These are phyloP conservation scores for Microcebus tavaratra DNA, from an alignment of 2,113 vertebrate genomes.

Conservation along the genomic window DNA sequence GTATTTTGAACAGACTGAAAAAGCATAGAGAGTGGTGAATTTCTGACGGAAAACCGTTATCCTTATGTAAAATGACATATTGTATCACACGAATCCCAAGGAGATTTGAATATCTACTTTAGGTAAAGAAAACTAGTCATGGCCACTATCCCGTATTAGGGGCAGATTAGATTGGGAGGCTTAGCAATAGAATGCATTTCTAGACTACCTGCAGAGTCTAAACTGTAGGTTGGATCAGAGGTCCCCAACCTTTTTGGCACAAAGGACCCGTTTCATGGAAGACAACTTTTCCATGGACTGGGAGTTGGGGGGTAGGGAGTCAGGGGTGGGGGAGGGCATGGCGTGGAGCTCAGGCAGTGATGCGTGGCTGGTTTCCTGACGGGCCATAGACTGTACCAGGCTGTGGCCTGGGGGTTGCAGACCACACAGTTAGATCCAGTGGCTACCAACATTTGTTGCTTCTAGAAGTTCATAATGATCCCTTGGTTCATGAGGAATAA, in stretches of 20 bases:
- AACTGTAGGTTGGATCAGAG: neutral
- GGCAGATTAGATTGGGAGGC: neutral
- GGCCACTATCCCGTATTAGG: neutral
- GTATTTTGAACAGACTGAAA: neutral
- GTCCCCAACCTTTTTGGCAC: too few relatives aligned
- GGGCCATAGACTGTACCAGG: too few relatives aligned
- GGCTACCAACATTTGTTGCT: neutral
- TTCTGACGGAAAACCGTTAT: neutral
- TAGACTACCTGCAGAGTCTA: neutral
- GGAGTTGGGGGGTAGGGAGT: too few relatives aligned
- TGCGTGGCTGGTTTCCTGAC: too few relatives aligned
- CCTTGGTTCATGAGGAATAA: slow-evolving; percentile 20
- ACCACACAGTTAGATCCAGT: neutral
- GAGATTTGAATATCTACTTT: neutral
- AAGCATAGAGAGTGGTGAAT: neutral
- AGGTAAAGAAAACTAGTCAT: neutral
- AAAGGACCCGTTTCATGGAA: too few relatives aligned
- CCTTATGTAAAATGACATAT: neutral
- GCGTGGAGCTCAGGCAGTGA: too few relatives aligned
- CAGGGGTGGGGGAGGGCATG: too few relatives aligned
- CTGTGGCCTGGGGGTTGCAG: too few relatives aligned
- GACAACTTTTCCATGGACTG: too few relatives aligned
- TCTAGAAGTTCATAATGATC: slow-evolving; percentile 27
- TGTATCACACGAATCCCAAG: neutral
- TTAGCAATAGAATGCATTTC: neutral